Conservation (phyloP, 2,888 invertebrate genomes). For the Ochropleura plecta region DNA sequence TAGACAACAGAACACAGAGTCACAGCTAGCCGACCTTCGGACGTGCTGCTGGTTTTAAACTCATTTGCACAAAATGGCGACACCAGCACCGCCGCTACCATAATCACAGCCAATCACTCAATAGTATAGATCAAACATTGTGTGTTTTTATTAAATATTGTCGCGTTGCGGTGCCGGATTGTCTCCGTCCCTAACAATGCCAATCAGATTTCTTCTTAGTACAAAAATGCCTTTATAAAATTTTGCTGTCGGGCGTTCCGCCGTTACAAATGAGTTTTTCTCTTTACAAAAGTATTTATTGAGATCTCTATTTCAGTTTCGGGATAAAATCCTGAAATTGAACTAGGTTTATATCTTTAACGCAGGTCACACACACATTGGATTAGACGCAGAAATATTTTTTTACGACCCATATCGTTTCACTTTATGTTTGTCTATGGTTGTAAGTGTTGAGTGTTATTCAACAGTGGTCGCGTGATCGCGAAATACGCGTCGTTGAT, state of each 20-base stretch:
- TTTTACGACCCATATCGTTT: background rate
- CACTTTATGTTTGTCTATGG: background rate
- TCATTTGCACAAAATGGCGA: slow-evolving; percentile 55
- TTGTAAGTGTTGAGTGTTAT: background rate
- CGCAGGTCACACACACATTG: background rate
- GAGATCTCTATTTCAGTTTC: slow-evolving; percentile 50
- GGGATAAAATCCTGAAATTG: slow-evolving; percentile 47
- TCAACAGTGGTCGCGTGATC: background rate
- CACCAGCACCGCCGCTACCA: slow-evolving; percentile 32
- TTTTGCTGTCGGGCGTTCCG: slow-evolving; percentile 39
- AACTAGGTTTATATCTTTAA: slow-evolving; percentile 35
- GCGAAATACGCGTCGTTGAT: background rate
- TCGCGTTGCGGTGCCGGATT: slow-evolving; percentile 34
- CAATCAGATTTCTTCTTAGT: slow-evolving; percentile 29
- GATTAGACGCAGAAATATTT: background rate
- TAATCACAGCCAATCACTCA: slow-evolving; percentile 4
- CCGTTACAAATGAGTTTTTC: slow-evolving; percentile 54
- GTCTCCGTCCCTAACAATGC: slow-evolving; percentile 16
- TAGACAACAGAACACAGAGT: slow-evolving; percentile 48
- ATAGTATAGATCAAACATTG: background rate
- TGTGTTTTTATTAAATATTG: background rate
- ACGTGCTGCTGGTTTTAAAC: slow-evolving; percentile 16
- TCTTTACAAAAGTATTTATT: slow-evolving; percentile 54
- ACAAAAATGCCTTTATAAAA: slow-evolving; percentile 14
- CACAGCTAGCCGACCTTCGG: slow-evolving; percentile 3